These are phyloP conservation scores for Oscheius sp. DNA, from an alignment of 2,888 invertebrate genomes.

Conservation along the genomic window DNA sequence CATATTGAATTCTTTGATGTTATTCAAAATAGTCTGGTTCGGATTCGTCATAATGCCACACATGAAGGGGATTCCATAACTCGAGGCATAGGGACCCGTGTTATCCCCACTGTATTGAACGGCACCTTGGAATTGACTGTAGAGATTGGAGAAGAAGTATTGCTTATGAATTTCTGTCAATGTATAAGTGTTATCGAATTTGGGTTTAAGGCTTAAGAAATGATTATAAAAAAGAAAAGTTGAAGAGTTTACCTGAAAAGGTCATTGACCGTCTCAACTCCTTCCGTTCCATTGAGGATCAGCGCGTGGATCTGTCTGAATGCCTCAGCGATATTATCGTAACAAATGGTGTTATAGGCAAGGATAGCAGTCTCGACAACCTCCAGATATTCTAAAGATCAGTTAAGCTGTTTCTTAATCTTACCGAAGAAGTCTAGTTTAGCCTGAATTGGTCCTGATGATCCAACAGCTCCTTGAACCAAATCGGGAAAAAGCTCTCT, in stretches of 20 bases:
- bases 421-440: slow-evolving; percentile 84
- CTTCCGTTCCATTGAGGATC: slow-evolving; percentile 36
- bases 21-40: slow-evolving; percentile 28
- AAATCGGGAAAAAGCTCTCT: slow-evolving; percentile 85
- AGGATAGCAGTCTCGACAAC: slow-evolving; percentile 46
- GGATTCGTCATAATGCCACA: slow-evolving; percentile 8
- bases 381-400: slow-evolving; percentile 42
- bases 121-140: slow-evolving; percentile 85
- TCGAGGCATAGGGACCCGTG: slow-evolving; percentile 73
- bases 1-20: slow-evolving; percentile 39
- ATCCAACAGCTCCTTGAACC: slow-evolving; percentile 84
- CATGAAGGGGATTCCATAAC: slow-evolving; percentile 79
- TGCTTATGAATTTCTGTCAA: slow-evolving; percentile 73
- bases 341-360: slow-evolving; percentile 35
- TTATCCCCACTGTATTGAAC: slow-evolving; percentile 90
- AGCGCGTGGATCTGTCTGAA: slow-evolving; percentile 37
- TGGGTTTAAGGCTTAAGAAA: slow-evolving; percentile 1
- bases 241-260: slow-evolving; percentile 35
- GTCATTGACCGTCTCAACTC: slow-evolving; percentile 28
- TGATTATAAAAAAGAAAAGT: too few species aligned
- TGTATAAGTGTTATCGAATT: background rate
- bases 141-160: slow-evolving; percentile 84
- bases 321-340: slow-evolving; percentile 36
- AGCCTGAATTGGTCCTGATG: slow-evolving; percentile 87
- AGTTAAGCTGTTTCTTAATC: background rate